Evolutionary conservation across 2,113 vertebrate genomes (phyloP), one percentile per base, ranked within the genome.

Genomic region (Maccullochella peelii): DNA sequence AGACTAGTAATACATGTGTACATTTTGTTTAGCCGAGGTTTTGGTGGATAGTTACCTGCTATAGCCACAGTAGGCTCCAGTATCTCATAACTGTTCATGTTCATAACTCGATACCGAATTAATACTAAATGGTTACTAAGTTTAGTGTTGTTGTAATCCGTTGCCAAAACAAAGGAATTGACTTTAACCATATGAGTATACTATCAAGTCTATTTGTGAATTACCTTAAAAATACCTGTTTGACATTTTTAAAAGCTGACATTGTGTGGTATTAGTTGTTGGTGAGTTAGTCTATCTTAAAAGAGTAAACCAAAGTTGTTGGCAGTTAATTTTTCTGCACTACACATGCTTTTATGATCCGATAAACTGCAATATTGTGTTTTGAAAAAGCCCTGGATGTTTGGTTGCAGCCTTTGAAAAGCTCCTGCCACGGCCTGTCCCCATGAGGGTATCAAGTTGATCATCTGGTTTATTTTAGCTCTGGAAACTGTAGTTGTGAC

Each of bases 301-400:
- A 58, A 27, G n/a, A 63, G 33, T 61, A 42, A 67, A 59, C 9
- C 20, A 1, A 40, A 18, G 49, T 58, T 50, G 47, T 63, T 71
- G 72, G 66, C 63, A 63, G 78, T 85, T 83, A n/a, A 30, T 85
- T 91, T 88, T 66, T 85, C 87, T 89, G 66, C 68, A 74, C 68
- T 73, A 73, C 52, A 58, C 55, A 67, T 16, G 83, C 66, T 92
- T 92, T 93, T 92, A 89, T 82, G 23, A 84, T 70, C 25, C 14
- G 57, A 67, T 74, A 40, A 81, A 80, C 25, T 73, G 14, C 67
- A 33, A 33, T 42, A 16, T 57, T 77, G 57, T 79, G 70, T 70
- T 47, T 49, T 70, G 33, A 20, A 8, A 59, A 79, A 79, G 58
- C 52, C 85, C 66, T 1, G 11, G 77, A 40, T 70, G 75, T 80